phyloP scores from a whole-genome alignment of 1,140 invertebrate genomes.

The Diabrotica undecimpunctata region DNA sequence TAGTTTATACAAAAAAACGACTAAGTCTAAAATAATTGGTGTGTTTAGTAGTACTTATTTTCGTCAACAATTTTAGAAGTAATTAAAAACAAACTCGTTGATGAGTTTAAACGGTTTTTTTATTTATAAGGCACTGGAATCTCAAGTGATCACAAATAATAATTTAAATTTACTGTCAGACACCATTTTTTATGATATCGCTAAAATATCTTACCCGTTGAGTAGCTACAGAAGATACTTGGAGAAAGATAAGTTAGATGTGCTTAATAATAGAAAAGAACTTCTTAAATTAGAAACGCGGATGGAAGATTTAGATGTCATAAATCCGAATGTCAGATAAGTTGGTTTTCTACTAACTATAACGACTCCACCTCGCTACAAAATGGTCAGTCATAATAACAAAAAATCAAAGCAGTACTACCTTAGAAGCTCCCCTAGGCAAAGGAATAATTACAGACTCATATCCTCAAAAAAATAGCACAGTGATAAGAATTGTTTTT shows the following conservation, averaged over 20 bases:
- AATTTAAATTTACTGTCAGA: conserved; percentile 13
- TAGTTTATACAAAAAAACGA: too few relatives aligned
- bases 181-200: conserved; percentile 3
- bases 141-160: conserved; percentile 14
- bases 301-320: conserved; percentile 4
- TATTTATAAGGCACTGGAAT: conserved; percentile 12
- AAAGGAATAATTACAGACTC: conserved; percentile 14
- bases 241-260: conserved; percentile 11
- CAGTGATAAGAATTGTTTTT: conserved; percentile 26
- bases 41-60: too few relatives aligned
- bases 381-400: conserved; percentile 23
- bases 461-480: conserved; percentile 22
- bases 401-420: conserved; percentile 15
- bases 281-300: background rate
- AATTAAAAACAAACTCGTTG: conserved; percentile 11
- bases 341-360: conserved; percentile 19
- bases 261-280: conserved; percentile 10
- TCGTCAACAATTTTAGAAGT: conserved; percentile 4
- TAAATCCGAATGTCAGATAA: conserved; percentile 9
- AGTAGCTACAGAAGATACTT: conserved; percentile 8
- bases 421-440: conserved; percentile 10
- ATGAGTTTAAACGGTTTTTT: background rate
- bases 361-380: conserved; percentile 17
- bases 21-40: too few relatives aligned
- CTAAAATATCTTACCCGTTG: conserved; percentile 6